A percentile compares a stretch with the other conserved stretches of the same genome.
phyloP scores from a whole-genome alignment of 2,113 vertebrate species.

The Neolamprologus ventralis region DNA sequence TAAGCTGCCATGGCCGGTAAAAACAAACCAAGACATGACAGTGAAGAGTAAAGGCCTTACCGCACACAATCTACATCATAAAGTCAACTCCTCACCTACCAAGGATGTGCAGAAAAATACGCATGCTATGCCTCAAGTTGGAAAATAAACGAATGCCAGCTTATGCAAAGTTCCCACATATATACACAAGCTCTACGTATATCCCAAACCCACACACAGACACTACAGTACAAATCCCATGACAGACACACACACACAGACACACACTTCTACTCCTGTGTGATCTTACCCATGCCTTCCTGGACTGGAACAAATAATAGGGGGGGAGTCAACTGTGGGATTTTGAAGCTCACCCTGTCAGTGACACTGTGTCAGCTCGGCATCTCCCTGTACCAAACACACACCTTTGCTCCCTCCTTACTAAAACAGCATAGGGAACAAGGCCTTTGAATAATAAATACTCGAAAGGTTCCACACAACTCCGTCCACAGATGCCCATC shows the following conservation, averaged over 20 bases:
- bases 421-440: conserved; percentile 71
- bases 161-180: background rate
- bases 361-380: conserved; percentile 69
- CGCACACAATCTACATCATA: background rate
- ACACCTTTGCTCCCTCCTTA: conserved; percentile 61
- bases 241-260: background rate
- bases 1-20: conserved; percentile 37
- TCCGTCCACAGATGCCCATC: conserved; percentile 62
- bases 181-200: background rate
- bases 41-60: background rate
- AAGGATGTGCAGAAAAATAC: background rate
- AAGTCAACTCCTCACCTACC: background rate
- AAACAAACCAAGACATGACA: conserved; percentile 38
- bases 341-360: conserved; percentile 72
- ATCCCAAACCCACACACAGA: background rate
- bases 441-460: conserved; percentile 81
- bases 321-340: conserved; percentile 58
- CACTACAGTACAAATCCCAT: background rate
- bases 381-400: conserved; percentile 65
- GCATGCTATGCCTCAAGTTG: background rate
- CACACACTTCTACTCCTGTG: conserved; percentile 3
- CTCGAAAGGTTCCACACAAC: conserved; percentile 67
- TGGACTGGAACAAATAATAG: conserved; percentile 65
- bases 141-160: background rate
- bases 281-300: conserved; percentile 56